These are phyloP conservation scores for Venturia canescens DNA, from an alignment of 1,140 invertebrate genomes.

Conservation along the genomic window DNA sequence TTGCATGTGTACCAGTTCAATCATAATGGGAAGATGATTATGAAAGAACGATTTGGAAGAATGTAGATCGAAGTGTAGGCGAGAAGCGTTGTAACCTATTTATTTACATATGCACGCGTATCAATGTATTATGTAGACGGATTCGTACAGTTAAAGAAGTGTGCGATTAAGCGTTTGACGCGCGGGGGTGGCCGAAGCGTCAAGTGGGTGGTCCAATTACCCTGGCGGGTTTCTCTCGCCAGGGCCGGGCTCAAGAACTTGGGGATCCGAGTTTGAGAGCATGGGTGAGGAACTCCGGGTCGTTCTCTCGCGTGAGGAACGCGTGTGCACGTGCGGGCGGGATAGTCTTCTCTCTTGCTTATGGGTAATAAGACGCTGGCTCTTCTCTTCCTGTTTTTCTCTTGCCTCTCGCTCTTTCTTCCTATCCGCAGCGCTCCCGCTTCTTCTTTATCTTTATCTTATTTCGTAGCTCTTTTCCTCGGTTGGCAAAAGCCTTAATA, in stretches of 20 bases:
- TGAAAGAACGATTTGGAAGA: too few relatives aligned
- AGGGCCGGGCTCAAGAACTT: conserved; percentile 48
- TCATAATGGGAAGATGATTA: too few relatives aligned
- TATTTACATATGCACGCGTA: too few relatives aligned
- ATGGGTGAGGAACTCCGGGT: conserved; percentile 49
- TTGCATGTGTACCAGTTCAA: too few relatives aligned
- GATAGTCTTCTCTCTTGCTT: conserved; percentile 26
- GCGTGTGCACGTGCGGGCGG: conserved; percentile 58
- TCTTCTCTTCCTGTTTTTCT: conserved; percentile 49
- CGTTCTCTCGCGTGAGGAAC: conserved; percentile 42
- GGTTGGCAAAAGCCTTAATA: conserved; percentile 35
- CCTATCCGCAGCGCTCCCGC: too few relatives aligned
- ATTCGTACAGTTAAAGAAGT: too few relatives aligned
- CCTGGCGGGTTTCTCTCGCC: conserved; percentile 68
- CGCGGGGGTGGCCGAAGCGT: conserved; percentile 57
- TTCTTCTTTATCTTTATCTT: background rate
- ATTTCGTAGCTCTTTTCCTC: conserved; percentile 14
- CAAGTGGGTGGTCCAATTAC: conserved; percentile 75
- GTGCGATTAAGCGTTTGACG: background rate
- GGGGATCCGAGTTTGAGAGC: conserved; percentile 15
- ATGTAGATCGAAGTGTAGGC: too few relatives aligned
- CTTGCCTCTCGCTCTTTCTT: background rate
- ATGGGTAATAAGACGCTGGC: conserved; percentile 72
- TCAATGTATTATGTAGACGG: background rate
- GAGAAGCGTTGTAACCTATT: background rate